A percentile compares a stretch with the other conserved stretches of the same genome.
Conservation (phyloP, 2,797 vertebrate species). For the Pagetopsis macropterus region DNA sequence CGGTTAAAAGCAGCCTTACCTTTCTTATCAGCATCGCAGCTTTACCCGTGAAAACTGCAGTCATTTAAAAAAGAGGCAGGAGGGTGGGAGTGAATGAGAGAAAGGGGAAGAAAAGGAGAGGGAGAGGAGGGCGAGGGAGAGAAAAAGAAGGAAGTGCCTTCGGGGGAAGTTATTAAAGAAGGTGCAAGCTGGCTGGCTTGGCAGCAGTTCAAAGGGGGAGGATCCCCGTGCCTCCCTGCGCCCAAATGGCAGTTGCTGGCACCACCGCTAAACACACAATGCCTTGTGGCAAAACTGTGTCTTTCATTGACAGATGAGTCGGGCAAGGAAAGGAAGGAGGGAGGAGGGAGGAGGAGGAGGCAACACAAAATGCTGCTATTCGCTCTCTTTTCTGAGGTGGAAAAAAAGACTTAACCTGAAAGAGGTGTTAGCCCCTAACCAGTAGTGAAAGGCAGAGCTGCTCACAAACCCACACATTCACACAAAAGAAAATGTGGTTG, state of each 20-base stretch:
- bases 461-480: constrained; percentile 33
- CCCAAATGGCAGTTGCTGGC: constrained; percentile 85
- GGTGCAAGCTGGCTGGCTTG: constrained; percentile 84
- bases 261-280: constrained; percentile 85
- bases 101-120: constrained; percentile 54
- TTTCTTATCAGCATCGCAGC: constrained; percentile 84
- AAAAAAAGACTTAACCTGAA: constrained; percentile 70
- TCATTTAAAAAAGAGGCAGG: constrained; percentile 73
- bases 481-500: constrained; percentile 46
- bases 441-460: constrained; percentile 60
- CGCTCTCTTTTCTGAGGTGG: constrained; percentile 57
- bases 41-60: constrained; percentile 81
- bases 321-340: constrained; percentile 64
- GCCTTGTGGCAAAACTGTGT: constrained; percentile 85
- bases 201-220: constrained; percentile 86
- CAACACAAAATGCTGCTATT: constrained; percentile 74
- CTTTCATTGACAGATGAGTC: constrained; percentile 82
- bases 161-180: constrained; percentile 83
- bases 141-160: constrained; percentile 82
- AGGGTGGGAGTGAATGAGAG: constrained; percentile 74
- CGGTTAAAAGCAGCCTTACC: constrained; percentile 80
- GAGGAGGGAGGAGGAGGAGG: constrained; percentile 63
- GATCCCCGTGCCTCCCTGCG: constrained; percentile 80
- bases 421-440: constrained; percentile 74
- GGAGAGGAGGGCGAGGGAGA: constrained; percentile 49